phyloP scores from a whole-genome alignment of 2,888 invertebrate genomes.

The Rhagium mordax region DNA sequence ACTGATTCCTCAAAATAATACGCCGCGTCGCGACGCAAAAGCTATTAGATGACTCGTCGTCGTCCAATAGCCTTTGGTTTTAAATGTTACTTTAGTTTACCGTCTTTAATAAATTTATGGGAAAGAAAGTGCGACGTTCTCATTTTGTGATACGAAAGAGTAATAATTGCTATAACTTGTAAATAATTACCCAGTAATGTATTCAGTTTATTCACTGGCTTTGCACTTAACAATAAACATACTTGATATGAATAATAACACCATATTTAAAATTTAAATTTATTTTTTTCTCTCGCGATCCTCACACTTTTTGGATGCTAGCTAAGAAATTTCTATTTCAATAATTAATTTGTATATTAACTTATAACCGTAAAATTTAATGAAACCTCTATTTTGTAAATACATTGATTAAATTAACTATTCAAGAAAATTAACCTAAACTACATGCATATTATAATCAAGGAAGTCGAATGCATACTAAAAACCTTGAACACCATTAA shows the following conservation, averaged over 20 bases:
- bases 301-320: not conserved
- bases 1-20: too few relatives aligned
- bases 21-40: too few relatives aligned
- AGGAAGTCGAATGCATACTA: conserved; percentile 49
- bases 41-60: too few relatives aligned
- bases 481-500: conserved; percentile 51
- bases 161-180: not conserved
- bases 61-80: too few relatives aligned
- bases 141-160: not conserved
- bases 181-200: not conserved
- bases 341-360: conserved; percentile 4
- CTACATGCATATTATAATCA: conserved; percentile 39
- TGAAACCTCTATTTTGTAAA: conserved; percentile 19
- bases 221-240: not conserved
- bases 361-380: conserved; percentile 26
- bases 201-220: not conserved
- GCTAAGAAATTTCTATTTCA: not conserved
- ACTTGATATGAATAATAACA: not conserved
- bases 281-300: not conserved
- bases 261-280: not conserved
- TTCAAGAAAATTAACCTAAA: conserved; percentile 33
- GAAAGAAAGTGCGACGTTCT: too few relatives aligned
- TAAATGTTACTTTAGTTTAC: too few relatives aligned
- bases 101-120: too few relatives aligned
- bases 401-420: conserved; percentile 24